A percentile compares a stretch with the other conserved stretches of the same genome.
These are phyloP conservation scores for Margaritifera margaritifera DNA, from an alignment of 2,888 invertebrate genomes.

Conservation along the genomic window DNA sequence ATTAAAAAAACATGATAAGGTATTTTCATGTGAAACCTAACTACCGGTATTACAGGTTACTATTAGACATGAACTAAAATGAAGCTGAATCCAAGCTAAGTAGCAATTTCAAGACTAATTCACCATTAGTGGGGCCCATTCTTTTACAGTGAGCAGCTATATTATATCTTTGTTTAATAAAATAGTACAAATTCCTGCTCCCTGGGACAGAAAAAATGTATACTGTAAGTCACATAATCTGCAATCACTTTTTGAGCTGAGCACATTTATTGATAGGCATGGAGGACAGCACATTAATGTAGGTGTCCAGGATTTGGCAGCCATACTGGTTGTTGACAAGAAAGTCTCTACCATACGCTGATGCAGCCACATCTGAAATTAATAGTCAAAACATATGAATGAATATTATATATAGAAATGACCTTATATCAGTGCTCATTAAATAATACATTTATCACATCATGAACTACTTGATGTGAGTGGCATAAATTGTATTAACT, in stretches of 20 bases:
- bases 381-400: slow-evolving; percentile 3
- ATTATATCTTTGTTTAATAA: too few species aligned
- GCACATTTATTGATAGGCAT: slow-evolving; percentile 49
- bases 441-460: background rate
- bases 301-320: slow-evolving; percentile 51
- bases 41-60: too few species aligned
- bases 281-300: slow-evolving; percentile 34
- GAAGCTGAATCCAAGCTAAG: too few species aligned
- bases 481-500: background rate
- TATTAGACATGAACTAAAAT: too few species aligned
- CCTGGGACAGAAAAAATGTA: too few species aligned
- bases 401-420: background rate
- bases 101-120: too few species aligned
- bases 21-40: too few species aligned
- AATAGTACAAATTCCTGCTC: too few species aligned
- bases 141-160: too few species aligned
- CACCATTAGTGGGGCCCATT: too few species aligned
- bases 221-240: too few species aligned
- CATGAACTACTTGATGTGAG: background rate
- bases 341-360: slow-evolving; percentile 62
- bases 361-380: slow-evolving; percentile 63
- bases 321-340: slow-evolving; percentile 53
- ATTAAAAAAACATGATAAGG: too few species aligned
- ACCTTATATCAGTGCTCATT: background rate
- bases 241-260: slow-evolving; percentile 55